Base-by-base conservation (phyloP, 2,888 invertebrate genomes). In the Andrena bicolor region DNA sequence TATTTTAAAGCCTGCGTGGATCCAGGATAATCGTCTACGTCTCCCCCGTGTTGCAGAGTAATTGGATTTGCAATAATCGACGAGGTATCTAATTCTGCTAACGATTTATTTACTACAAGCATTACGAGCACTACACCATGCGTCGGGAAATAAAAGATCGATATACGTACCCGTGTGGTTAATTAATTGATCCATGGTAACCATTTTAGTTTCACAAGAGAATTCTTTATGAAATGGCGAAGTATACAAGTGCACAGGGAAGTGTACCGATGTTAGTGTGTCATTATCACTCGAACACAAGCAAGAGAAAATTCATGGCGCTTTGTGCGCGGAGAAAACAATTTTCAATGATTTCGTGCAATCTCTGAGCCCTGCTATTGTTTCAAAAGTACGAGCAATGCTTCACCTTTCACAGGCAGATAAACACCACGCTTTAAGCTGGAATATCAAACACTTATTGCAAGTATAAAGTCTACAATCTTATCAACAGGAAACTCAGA, bases 401-500 rank as follows among this genome's bases (percentile, higher is more conserved):
- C 53, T 41, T 30, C 71, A 53, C 20, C 28, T 20, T 68, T 28
- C 49, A 26, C 49, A 32, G 64, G 48, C 76, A 70, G 35, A 16
- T 41, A 72, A 69, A 61, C 51, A 76, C 6, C 30, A 76, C 41
- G 32, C 4, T 51, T 68, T 41, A 66, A 72, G 51, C 69, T 76
- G 70, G 76, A 49, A 60, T 32, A 66, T 68, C 64, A 23, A 23
- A 30, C 30, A 70, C 30, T 71, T 79, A 28, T 82, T 56, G 56
- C 26, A 76, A 28, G 32, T 84, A 73, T 83, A 78, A 71, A 65
- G 32, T 51, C 28, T 70, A 58, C 51, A 85, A 86, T 86, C 86
- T 86, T 86, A 86, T 86, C 86, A 85, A 65, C 30, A 63, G 64
- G 68, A 72, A 82, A 63, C 61, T 66, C 58, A 61, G 86, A 86